Evolutionary conservation across 2,113 vertebrate species (phyloP).

Genomic region (Symphodus melops): DNA sequence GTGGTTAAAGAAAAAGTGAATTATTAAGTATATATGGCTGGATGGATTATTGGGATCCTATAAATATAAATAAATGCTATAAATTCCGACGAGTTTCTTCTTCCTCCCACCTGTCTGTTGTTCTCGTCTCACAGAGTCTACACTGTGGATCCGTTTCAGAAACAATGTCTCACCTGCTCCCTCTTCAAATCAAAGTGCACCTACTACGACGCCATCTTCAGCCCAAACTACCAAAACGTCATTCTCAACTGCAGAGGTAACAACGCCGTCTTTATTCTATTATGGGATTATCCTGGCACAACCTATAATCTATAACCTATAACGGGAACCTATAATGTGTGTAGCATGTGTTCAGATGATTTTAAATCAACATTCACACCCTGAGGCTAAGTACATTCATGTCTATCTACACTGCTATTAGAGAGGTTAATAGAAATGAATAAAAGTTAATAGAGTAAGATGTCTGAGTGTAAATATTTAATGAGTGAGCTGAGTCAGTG

Average conservation of each 20-base stretch:
- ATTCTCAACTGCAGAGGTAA: conserved; percentile 81
- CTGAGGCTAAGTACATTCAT: neutral
- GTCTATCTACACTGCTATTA: neutral
- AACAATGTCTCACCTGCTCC: conserved; percentile 77
- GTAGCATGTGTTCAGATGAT: no score
- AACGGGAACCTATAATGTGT: no score
- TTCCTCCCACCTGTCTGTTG: neutral
- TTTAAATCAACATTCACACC: neutral
- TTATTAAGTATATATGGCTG: no score
- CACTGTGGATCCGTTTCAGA: conserved; percentile 60
- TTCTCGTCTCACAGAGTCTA: conserved; percentile 65
- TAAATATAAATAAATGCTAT: no score
- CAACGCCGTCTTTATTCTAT: neutral
- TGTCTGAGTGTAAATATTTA: neutral
- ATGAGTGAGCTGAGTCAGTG: neutral
- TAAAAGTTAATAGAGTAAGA: neutral
- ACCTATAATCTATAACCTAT: no score
- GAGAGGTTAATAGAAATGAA: no score
- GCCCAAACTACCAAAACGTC: conserved; percentile 61
- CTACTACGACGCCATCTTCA: conserved; percentile 68
- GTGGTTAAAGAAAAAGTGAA: no score
- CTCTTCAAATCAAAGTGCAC: conserved; percentile 71
- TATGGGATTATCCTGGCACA: no score
- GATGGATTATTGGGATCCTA: no score
- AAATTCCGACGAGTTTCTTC: no score